phyloP scores from a whole-genome alignment of 1,140 invertebrate species.

The Aradophagus sp. region DNA sequence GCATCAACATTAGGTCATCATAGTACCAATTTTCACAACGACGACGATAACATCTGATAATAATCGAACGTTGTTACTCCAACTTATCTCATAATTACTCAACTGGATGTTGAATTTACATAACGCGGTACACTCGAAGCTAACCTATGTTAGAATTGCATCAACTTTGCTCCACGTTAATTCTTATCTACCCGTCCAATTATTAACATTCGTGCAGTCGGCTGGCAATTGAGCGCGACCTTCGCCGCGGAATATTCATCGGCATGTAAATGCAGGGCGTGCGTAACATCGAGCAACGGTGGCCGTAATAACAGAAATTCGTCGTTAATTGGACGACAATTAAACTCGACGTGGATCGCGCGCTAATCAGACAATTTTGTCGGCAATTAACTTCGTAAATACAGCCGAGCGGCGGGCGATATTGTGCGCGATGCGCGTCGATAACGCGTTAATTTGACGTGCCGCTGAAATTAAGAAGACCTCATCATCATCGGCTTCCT shows the following conservation, averaged over 20 bases:
- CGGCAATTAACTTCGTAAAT: constrained; percentile 69
- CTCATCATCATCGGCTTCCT: too few relatives aligned
- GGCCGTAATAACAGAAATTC: constrained; percentile 71
- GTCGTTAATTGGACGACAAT: constrained; percentile 68
- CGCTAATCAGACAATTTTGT: constrained; percentile 72
- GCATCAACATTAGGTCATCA: too few relatives aligned
- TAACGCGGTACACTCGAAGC: too few relatives aligned
- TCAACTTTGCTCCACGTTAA: too few relatives aligned
- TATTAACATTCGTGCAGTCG: too few relatives aligned
- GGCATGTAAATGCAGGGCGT: constrained; percentile 66
- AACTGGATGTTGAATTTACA: too few relatives aligned
- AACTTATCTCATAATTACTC: too few relatives aligned
- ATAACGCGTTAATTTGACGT: constrained; percentile 53
- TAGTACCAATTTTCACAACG: too few relatives aligned
- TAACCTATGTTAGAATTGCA: too few relatives aligned
- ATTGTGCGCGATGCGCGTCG: constrained; percentile 28
- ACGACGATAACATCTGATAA: too few relatives aligned
- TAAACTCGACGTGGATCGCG: constrained; percentile 61
- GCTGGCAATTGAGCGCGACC: neutral
- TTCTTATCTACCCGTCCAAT: too few relatives aligned
- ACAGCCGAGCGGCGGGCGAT: constrained; percentile 41
- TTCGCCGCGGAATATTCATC: constrained; percentile 65
- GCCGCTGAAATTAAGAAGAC: constrained; percentile 15
- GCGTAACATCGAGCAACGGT: constrained; percentile 65
- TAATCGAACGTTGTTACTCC: too few relatives aligned